Evolutionary conservation across 2,113 vertebrate species (phyloP).

Genomic region (Pandion haliaetus): DNA sequence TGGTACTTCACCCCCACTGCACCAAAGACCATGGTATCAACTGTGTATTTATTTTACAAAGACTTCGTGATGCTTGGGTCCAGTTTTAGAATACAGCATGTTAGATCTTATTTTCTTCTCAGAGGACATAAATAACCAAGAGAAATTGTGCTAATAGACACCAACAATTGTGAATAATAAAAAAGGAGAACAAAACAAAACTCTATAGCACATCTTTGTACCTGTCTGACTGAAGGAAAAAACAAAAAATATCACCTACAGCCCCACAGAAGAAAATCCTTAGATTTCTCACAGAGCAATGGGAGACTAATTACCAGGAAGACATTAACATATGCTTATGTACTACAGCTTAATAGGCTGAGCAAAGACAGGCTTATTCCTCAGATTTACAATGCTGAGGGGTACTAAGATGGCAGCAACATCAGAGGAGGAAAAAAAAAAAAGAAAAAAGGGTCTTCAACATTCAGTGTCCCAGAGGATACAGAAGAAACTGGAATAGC

Average conservation of each 20-base stretch:
- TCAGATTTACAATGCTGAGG: neutral
- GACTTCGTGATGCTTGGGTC: neutral
- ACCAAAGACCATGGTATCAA: neutral
- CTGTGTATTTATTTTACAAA: neutral
- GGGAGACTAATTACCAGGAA: neutral
- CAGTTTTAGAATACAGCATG: neutral
- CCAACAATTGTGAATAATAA: neutral
- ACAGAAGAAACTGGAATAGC: neutral
- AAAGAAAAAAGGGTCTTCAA: neutral
- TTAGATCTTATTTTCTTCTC: neutral
- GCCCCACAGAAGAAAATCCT: neutral
- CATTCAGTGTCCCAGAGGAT: neutral
- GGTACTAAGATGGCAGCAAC: neutral
- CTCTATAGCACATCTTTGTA: neutral
- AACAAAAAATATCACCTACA: neutral
- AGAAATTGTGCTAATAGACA: neutral
- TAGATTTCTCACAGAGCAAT: neutral
- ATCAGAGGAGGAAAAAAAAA: too few species aligned
- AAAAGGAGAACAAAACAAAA: neutral
- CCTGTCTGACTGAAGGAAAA: neutral
- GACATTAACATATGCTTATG: neutral
- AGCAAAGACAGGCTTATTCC: neutral
- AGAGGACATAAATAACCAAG: neutral
- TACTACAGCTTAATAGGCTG: neutral
- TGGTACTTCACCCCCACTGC: neutral